Evolutionary conservation across 2,113 vertebrate species (phyloP), one percentile per base, ranked within the genome.

Genomic region (Oryzias celebensis): DNA sequence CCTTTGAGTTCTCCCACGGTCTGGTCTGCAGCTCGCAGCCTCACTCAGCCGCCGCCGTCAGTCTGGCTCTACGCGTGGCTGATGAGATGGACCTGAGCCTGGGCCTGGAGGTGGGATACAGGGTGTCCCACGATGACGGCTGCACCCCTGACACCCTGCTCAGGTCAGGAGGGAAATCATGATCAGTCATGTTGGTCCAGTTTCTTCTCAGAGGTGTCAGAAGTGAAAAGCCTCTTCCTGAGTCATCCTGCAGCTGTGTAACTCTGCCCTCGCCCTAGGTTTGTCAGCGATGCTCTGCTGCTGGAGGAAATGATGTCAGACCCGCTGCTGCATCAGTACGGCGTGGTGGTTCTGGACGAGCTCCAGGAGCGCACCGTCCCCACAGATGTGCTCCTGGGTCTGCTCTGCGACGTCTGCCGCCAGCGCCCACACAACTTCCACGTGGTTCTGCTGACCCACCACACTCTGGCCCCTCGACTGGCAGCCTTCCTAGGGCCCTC

Each of bases 21-120:
- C 70, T 92, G 51, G 96, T 98, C 55, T 94, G 92, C 52, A 96
- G 95, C 62, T 94, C 94, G 0, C 95, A 98, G 76, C 96, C 96
- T 1, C 85, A 94, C 56, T 90, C 93, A 0, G 90, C 91, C 67
- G 95, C 96, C 0, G 95, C 95, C 10, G 89, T 92, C 65, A 96
- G 95, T 84, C 85, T 98, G 72, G 94, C 96, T 2, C 84, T 97
- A 13, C 91, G 91, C 0, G 95, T 98, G 77, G 97, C 96, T 0
- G 97, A 99, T 4, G 97, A 99, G 87, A 98, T 99, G 96, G 97
- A 99, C 87, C 90, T 99, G 46, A 97, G 94, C 50, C 76, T 98
- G 84, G 97, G 97, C 56, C 91, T 97, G 14, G 96, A 98, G 87
- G 92, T 98, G 22, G 96, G 96, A 59, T 98, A 98, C 90, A 92